These are phyloP conservation scores for Phoebastria nigripes DNA, from an alignment of 2,797 vertebrate species.

Conservation along the genomic window DNA sequence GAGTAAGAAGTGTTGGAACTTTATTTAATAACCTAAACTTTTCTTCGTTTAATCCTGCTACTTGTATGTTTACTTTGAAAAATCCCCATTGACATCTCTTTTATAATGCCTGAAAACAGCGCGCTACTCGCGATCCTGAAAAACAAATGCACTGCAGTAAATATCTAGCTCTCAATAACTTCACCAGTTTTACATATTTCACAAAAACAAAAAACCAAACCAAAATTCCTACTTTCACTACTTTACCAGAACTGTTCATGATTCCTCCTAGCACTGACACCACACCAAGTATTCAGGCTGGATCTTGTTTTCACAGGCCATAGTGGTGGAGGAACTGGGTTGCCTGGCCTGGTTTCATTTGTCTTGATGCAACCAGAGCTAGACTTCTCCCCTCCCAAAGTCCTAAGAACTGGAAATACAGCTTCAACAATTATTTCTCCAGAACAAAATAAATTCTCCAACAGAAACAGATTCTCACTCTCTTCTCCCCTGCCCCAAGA, in stretches of 20 bases:
- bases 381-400: neutral
- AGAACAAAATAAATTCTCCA: neutral
- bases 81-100: neutral
- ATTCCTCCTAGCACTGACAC: neutral
- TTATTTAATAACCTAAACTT: conserved; percentile 66
- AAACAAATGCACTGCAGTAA: neutral
- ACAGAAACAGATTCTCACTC: neutral
- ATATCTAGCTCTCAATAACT: neutral
- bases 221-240: neutral
- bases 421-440: neutral
- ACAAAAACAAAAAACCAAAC: neutral
- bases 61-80: neutral
- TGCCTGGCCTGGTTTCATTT: neutral
- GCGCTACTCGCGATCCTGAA: neutral
- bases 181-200: neutral
- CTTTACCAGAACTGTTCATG: neutral
- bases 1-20: conserved; percentile 53
- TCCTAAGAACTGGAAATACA: neutral
- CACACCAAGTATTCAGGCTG: neutral
- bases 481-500: neutral
- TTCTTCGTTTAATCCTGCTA: conserved; percentile 51
- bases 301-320: neutral
- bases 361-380: neutral
- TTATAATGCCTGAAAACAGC: neutral
- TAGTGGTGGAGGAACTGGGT: neutral